Conservation (phyloP, 2,888 invertebrate species). For the Drosophila atripex region DNA sequence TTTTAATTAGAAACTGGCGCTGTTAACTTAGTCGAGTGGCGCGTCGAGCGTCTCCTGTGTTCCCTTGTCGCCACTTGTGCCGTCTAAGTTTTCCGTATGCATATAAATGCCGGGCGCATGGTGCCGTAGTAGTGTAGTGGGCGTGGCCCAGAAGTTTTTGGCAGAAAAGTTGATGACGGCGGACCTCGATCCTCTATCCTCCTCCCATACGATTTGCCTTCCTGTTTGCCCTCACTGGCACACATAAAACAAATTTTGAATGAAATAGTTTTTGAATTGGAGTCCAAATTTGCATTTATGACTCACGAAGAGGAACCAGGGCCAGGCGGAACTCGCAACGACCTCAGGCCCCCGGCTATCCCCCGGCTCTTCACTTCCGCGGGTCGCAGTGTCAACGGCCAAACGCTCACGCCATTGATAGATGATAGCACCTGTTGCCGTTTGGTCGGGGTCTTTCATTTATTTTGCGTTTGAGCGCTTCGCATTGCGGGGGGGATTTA, state of each 20-base stretch:
- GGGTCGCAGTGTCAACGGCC: slow-evolving; percentile 35
- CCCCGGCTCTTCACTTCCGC: not conserved
- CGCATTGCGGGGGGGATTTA: slow-evolving; percentile 1
- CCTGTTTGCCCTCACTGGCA: slow-evolving; percentile 16
- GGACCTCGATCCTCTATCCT: slow-evolving; percentile 28
- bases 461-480: slow-evolving; percentile 23
- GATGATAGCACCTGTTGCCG: slow-evolving; percentile 69
- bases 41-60: slow-evolving; percentile 37
- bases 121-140: not conserved
- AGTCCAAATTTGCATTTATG: slow-evolving; percentile 69
- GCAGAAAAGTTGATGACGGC: slow-evolving; percentile 49
- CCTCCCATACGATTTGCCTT: slow-evolving; percentile 5
- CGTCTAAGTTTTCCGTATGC: slow-evolving; percentile 64
- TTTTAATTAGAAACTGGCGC: slow-evolving; percentile 76
- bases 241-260: slow-evolving; percentile 55
- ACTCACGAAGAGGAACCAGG: slow-evolving; percentile 35
- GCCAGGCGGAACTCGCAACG: slow-evolving; percentile 18
- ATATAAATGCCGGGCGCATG: slow-evolving; percentile 57
- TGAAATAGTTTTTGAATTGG: slow-evolving; percentile 62
- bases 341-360: not conserved
- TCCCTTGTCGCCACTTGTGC: slow-evolving; percentile 19
- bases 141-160: slow-evolving; percentile 28
- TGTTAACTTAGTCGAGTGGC: slow-evolving; percentile 70
- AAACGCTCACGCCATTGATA: slow-evolving; percentile 49
- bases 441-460: slow-evolving; percentile 13